Base-by-base conservation (phyloP, 1,140 invertebrate genomes). In the Chionoecetes opilio region DNA sequence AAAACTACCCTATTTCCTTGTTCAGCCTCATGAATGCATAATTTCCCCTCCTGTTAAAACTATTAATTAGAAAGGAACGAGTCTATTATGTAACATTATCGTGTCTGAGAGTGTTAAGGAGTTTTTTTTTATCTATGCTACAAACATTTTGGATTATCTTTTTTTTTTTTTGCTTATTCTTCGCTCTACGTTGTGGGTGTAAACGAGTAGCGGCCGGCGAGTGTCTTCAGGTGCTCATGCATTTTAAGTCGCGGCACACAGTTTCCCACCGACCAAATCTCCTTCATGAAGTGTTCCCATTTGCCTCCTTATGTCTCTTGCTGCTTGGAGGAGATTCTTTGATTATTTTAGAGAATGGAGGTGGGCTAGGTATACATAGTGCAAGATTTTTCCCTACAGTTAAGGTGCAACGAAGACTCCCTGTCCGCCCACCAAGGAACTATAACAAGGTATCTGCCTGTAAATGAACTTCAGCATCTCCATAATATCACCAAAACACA, bases 31-130 rank as follows among this genome's bases (percentile, higher is more conserved):
- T 75, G 63, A 75, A 75, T 75, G n/a, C 63, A 1, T 75, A 75
- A 75, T 75, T 53, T 17, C 63, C 21, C 21, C 21, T n/a, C 63
- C 21, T 21, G 5, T n/a, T 26, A 75, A 75, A 75, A 11, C 21
- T 21, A 21, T n/a, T 21, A 75, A 21, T 75, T 21, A 75, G 3
- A 26, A 75, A 26, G 21, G 21, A 26, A 21, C 11, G 63, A 75
- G 63, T 75, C 63, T n/a, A 75, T 75, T 75, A n/a, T n/a, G 63
- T n/a, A n/a, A 75, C 63, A n/a, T 75, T n/a, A n/a, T 26, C 63
- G 63, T n/a, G 63, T 75, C n/a, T 26, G 63, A 75, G n/a, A 75
- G 63, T 26, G 63, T n/a, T 75, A 75, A 5, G 41, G 41, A 46
- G 41, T 46, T 46, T 5, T 46, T 46, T 46, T 75, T 26, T n/a